Evolutionary conservation across 2,888 invertebrate genomes (phyloP).

Genomic region (Nomada ferruginata): DNA sequence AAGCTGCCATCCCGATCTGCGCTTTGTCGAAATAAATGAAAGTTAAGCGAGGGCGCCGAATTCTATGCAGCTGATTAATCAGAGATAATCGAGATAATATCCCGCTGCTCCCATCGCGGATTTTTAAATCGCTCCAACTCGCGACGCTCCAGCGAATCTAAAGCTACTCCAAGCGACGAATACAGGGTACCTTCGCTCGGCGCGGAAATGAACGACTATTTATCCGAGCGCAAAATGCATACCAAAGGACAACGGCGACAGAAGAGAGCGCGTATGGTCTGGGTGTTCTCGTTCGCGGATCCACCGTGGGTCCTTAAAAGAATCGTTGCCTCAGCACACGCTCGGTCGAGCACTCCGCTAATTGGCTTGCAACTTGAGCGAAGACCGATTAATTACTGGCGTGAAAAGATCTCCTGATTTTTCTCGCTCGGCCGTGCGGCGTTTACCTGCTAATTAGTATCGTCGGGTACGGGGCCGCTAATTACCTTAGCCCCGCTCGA

Average conservation of each 20-base stretch:
- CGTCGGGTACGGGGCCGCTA: conserved; percentile 50
- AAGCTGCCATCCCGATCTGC: too few species aligned
- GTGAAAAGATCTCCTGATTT: conserved; percentile 59
- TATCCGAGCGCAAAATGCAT: not conserved
- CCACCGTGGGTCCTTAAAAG: conserved; percentile 29
- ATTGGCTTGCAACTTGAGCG: conserved; percentile 52
- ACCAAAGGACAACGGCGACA: conserved; percentile 1
- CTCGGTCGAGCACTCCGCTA: conserved; percentile 48
- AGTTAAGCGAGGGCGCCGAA: too few species aligned
- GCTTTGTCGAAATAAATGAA: too few species aligned
- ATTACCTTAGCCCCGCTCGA: conserved; percentile 53
- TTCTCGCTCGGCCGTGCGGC: conserved; percentile 46
- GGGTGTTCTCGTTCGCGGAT: not conserved
- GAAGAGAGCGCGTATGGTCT: not conserved
- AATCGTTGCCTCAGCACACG: conserved; percentile 47
- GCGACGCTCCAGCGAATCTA: not conserved
- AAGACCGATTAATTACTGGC: conserved; percentile 58
- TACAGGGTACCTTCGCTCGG: too few species aligned
- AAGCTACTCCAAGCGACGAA: not conserved
- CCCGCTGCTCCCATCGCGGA: too few species aligned
- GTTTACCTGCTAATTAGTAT: conserved; percentile 69
- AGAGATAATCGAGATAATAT: not conserved
- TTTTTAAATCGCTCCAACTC: not conserved
- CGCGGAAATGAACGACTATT: not conserved
- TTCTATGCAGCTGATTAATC: not conserved